Percentiles rank a stretch among this genome's conserved stretches.
These are phyloP conservation scores for Rotaria socialis DNA, from an alignment of 2,888 invertebrate genomes.

Conservation along the genomic window DNA sequence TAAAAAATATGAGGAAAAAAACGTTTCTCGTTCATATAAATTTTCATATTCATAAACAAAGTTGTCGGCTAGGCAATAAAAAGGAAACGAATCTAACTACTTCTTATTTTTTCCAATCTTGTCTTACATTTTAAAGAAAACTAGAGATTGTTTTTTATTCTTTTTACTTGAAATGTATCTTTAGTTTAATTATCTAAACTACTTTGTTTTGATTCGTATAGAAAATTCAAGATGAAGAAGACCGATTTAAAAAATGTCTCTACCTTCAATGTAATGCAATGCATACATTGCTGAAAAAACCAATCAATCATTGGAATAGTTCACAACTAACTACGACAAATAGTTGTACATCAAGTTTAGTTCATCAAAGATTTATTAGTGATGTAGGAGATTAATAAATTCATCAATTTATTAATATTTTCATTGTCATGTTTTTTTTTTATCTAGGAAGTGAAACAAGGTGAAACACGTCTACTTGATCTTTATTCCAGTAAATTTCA, in stretches of 20 bases:
- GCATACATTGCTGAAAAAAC: background rate
- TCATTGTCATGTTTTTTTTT: background rate
- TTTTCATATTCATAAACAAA: too few species aligned
- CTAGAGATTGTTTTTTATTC: background rate
- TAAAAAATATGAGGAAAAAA: too few species aligned
- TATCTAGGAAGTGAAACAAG: background rate
- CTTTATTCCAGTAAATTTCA: background rate
- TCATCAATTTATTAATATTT: too few species aligned
- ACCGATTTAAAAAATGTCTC: conserved; percentile 2
- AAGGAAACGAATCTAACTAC: too few species aligned
- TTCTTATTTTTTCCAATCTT: too few species aligned
- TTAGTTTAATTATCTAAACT: background rate
- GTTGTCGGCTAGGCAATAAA: too few species aligned
- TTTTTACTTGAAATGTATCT: background rate
- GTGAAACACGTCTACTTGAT: background rate
- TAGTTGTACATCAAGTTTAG: background rate
- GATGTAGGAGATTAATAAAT: background rate
- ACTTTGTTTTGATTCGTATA: background rate
- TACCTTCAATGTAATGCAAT: background rate
- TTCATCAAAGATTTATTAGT: background rate
- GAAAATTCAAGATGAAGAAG: background rate
- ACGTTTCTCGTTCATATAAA: too few species aligned
- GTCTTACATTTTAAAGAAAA: too few species aligned
- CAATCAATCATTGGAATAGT: background rate
- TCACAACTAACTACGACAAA: background rate